Conservation (phyloP, 1,140 invertebrate genomes). For the Trichomalopsis sarcophagae region DNA sequence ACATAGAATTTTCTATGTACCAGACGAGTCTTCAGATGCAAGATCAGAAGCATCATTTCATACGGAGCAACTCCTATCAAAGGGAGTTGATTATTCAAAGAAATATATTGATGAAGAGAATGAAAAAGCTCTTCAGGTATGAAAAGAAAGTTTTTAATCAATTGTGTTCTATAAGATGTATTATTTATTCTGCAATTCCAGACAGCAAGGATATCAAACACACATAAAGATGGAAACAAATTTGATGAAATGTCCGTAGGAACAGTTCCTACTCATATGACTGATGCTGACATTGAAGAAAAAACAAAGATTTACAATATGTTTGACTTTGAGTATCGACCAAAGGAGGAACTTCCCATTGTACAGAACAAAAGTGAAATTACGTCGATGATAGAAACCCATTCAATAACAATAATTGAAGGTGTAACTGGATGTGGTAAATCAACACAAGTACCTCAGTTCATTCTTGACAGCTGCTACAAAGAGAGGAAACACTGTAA, state of each 20-base stretch:
- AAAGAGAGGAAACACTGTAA: constrained; percentile 80
- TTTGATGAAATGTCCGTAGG: constrained; percentile 64
- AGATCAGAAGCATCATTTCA: not conserved
- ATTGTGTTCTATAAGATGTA: not conserved
- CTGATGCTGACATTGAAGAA: constrained; percentile 54
- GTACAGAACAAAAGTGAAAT: constrained; percentile 71
- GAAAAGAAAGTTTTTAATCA: not conserved
- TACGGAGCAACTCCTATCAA: not conserved
- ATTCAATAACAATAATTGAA: constrained; percentile 87
- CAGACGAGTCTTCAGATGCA: constrained; percentile 16
- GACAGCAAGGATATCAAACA: constrained; percentile 27
- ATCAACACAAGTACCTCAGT: constrained; percentile 92
- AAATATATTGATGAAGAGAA: constrained; percentile 65
- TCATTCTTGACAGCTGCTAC: constrained; percentile 86
- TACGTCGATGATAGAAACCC: constrained; percentile 78
- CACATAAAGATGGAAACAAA: not conserved
- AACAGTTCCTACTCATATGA: constrained; percentile 52
- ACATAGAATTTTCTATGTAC: constrained; percentile 12
- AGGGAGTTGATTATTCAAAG: constrained; percentile 61
- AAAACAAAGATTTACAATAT: constrained; percentile 62
- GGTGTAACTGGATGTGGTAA: constrained; percentile 90
- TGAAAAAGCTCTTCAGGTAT: constrained; percentile 60
- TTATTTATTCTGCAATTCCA: constrained; percentile 46
- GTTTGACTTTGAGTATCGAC: constrained; percentile 64
- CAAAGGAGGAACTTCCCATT: constrained; percentile 59